These are phyloP conservation scores for Cossypha niveicapilla DNA, from an alignment of 2,797 vertebrate species.

Conservation along the genomic window DNA sequence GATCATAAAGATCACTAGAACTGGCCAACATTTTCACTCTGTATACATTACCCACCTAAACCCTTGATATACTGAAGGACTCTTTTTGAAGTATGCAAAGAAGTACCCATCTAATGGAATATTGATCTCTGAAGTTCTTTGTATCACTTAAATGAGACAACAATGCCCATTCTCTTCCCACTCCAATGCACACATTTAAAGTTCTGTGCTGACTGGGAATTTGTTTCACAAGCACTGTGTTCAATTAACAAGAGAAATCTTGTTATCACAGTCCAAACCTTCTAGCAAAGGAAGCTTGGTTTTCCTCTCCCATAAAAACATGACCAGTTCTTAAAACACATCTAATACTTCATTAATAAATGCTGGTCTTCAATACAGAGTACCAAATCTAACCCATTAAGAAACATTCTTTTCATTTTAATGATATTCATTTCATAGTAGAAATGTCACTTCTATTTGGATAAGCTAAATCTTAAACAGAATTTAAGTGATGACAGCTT, in stretches of 20 bases:
- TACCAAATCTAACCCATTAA: background rate
- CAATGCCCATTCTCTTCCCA: background rate
- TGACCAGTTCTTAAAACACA: background rate
- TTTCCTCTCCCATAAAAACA: background rate
- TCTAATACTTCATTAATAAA: background rate
- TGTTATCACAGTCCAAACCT: background rate
- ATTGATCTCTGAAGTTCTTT: background rate
- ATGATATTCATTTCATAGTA: background rate
- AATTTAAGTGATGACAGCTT: background rate
- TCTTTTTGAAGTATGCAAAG: background rate
- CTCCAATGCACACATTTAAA: background rate
- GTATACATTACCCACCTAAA: background rate
- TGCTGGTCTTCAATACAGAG: background rate
- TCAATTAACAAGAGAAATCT: background rate
- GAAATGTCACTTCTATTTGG: background rate
- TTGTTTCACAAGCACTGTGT: background rate
- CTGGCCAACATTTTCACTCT: background rate
- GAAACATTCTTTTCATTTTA: background rate
- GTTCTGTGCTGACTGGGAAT: background rate
- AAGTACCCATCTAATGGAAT: background rate
- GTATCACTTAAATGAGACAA: background rate
- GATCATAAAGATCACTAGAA: background rate
- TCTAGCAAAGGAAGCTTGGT: background rate
- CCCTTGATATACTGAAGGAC: background rate
- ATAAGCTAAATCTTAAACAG: background rate